phyloP scores from a whole-genome alignment of 2,888 invertebrate species.

The Luperina testacea region DNA sequence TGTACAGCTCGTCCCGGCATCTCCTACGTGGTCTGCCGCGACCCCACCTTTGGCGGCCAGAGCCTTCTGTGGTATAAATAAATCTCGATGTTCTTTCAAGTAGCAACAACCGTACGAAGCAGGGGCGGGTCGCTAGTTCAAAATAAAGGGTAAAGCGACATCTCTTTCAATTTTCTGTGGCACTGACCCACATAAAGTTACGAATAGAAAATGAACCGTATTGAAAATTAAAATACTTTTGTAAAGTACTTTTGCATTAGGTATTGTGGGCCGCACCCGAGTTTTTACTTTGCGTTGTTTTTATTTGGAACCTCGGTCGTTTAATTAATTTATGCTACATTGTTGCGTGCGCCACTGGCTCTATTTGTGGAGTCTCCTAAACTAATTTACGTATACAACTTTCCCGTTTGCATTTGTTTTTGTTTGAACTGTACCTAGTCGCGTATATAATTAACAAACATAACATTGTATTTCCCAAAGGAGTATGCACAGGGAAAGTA shows the following conservation, averaged over 20 bases:
- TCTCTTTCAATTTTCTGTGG: constrained; percentile 24
- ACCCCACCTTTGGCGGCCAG: too few relatives aligned
- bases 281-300: constrained; percentile 43
- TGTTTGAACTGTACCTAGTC: constrained; percentile 27
- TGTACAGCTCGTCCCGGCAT: too few relatives aligned
- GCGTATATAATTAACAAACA: constrained; percentile 26
- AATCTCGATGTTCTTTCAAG: not conserved
- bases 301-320: constrained; percentile 39
- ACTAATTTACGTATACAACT: constrained; percentile 52
- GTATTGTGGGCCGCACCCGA: constrained; percentile 29
- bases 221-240: constrained; percentile 69
- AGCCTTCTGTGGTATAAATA: too few relatives aligned
- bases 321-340: constrained; percentile 56
- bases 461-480: constrained; percentile 14
- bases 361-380: constrained; percentile 56
- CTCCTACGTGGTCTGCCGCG: too few relatives aligned
- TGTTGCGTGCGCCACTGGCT: constrained; percentile 48
- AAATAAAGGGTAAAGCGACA: not conserved
- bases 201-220: constrained; percentile 68
- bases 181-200: constrained; percentile 64
- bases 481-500: not conserved
- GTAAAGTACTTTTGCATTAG: constrained; percentile 48
- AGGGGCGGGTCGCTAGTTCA: not conserved
- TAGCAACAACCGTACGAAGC: not conserved
- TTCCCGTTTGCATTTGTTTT: constrained; percentile 44